These are phyloP conservation scores for Eurystomus glaucurus DNA, from an alignment of 2,797 vertebrate species.

Conservation along the genomic window DNA sequence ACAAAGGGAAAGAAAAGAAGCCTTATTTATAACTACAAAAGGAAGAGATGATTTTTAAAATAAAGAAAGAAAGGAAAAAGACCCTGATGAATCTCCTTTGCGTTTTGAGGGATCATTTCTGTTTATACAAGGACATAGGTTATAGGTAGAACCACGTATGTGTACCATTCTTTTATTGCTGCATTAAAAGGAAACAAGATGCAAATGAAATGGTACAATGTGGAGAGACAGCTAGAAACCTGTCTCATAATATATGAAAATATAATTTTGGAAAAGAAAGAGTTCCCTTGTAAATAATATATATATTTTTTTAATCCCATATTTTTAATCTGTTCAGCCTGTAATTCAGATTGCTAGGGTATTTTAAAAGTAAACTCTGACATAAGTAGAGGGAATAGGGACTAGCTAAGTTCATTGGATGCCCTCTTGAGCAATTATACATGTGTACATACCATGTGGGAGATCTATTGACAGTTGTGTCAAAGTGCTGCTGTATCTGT, in stretches of 20 bases:
- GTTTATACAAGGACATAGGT: neutral
- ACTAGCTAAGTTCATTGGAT: accelerated
- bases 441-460: accelerated
- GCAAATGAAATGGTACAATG: neutral
- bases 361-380: neutral
- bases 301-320: neutral
- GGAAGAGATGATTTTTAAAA: conserved; percentile 42
- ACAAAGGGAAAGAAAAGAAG: conserved; percentile 37
- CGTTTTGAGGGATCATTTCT: neutral
- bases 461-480: neutral
- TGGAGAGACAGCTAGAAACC: neutral
- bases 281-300: neutral
- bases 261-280: neutral
- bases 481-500: neutral
- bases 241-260: accelerated
- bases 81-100: neutral
- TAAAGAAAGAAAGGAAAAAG: neutral
- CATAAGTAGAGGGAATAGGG: neutral
- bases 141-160: neutral
- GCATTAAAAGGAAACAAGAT: neutral
- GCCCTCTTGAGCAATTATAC: neutral
- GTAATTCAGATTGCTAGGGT: neutral
- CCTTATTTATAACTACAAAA: conserved; percentile 45
- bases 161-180: neutral
- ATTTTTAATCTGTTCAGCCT: neutral